Conservation (phyloP, 2,888 invertebrate genomes). For the Drosophila helvetica region DNA sequence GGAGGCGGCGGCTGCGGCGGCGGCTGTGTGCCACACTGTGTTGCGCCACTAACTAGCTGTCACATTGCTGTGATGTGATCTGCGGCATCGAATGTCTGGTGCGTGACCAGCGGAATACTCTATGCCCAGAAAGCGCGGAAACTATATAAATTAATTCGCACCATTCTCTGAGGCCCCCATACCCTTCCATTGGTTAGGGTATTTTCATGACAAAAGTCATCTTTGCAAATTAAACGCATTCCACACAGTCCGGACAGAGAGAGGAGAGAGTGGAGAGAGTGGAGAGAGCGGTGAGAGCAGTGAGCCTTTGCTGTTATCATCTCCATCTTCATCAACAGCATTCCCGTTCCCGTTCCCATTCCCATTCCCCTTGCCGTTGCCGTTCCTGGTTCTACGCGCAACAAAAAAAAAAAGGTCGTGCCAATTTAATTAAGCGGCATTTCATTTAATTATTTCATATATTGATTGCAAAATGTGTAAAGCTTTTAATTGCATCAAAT, state of each 20-base stretch:
- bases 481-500: conserved; percentile 70
- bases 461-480: conserved; percentile 68
- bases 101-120: conserved; percentile 34
- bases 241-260: conserved; percentile 37
- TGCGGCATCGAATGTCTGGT: conserved; percentile 36
- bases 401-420: conserved; percentile 58
- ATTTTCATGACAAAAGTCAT: conserved; percentile 35
- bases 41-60: conserved; percentile 68
- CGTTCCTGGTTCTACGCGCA: conserved; percentile 15
- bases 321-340: conserved; percentile 19
- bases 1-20: conserved; percentile 3
- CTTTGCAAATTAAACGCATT: conserved; percentile 69
- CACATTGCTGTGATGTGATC: conserved; percentile 61
- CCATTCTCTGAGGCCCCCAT: too few species aligned
- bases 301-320: conserved; percentile 48
- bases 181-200: conserved; percentile 10
- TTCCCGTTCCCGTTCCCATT: too few species aligned
- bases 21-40: conserved; percentile 12
- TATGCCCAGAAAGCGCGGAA: background rate
- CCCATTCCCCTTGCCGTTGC: too few species aligned
- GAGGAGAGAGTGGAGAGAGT: background rate
- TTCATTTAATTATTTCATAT: conserved; percentile 69
- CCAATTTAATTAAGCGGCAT: conserved; percentile 74
- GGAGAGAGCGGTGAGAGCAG: background rate
- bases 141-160: background rate